These are phyloP conservation scores for Subanguina moxae DNA, from an alignment of 1,140 invertebrate species.

Conservation along the genomic window DNA sequence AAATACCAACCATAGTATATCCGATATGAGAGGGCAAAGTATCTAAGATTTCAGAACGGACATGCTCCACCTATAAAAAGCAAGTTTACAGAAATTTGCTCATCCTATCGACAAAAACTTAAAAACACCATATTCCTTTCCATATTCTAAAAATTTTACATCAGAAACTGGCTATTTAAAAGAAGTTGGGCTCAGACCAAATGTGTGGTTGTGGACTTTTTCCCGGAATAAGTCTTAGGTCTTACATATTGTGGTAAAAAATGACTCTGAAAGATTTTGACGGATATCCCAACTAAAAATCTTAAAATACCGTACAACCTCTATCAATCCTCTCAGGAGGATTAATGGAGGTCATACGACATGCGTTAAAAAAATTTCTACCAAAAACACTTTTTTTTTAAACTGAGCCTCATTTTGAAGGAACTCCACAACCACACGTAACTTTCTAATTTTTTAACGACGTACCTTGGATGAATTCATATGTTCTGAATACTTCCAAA, in stretches of 20 bases:
- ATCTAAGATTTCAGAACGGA: constrained; percentile 39
- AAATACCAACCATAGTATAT: constrained; percentile 8
- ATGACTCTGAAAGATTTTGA: too few relatives aligned
- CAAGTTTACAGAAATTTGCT: constrained; percentile 25
- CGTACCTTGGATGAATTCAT: not conserved
- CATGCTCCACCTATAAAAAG: constrained; percentile 31
- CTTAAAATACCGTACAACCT: too few relatives aligned
- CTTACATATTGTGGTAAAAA: too few relatives aligned
- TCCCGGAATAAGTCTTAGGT: too few relatives aligned
- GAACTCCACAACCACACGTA: too few relatives aligned
- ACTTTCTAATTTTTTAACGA: not conserved
- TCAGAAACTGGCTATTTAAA: constrained; percentile 9
- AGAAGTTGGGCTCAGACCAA: not conserved
- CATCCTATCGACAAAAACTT: constrained; percentile 1
- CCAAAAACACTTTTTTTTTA: too few relatives aligned
- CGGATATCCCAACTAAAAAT: too few relatives aligned
- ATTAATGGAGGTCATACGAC: too few relatives aligned
- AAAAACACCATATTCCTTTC: not conserved
- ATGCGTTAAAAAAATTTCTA: too few relatives aligned
- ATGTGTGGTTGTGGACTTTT: too few relatives aligned
- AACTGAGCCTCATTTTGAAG: too few relatives aligned
- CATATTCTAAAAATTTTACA: constrained; percentile 10
- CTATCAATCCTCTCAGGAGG: too few relatives aligned
- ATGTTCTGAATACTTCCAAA: constrained; percentile 14
- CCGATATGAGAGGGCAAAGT: constrained; percentile 31